Percentiles rank a stretch among this genome's conserved stretches.
Conservation (phyloP, 2,888 invertebrate genomes). For the Platerodrilus igneus region DNA sequence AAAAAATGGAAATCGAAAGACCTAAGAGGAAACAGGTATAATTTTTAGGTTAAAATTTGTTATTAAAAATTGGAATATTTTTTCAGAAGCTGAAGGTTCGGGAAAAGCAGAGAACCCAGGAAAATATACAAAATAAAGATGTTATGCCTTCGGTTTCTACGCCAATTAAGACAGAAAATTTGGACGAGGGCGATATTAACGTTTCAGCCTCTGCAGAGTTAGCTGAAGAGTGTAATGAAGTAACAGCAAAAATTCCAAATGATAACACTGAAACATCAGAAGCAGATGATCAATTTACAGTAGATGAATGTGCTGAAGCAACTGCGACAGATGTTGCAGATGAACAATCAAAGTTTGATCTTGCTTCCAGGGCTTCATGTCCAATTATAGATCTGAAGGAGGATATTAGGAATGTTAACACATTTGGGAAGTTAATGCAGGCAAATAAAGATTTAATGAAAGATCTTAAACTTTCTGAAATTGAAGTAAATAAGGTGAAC, state of each 20-base stretch:
- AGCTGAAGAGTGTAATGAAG: slow-evolving; percentile 10
- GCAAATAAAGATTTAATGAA: slow-evolving; percentile 13
- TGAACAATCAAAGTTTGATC: no score
- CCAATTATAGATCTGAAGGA: no score
- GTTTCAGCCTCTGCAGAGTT: slow-evolving; percentile 13
- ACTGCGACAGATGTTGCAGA: no score
- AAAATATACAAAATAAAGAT: no score
- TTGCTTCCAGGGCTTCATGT: no score
- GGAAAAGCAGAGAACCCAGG: no score
- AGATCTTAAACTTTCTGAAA: slow-evolving; percentile 10
- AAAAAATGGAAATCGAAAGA: no score
- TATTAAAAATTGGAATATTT: no score
- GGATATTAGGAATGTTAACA: not conserved
- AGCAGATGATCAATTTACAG: not conserved
- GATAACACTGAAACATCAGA: not conserved
- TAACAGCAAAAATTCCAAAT: not conserved
- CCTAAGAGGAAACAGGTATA: no score
- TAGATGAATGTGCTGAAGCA: not conserved
- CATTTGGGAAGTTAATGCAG: slow-evolving; percentile 6
- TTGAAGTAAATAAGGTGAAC: slow-evolving; percentile 6
- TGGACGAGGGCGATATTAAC: not conserved
- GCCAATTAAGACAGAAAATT: slow-evolving; percentile 16
- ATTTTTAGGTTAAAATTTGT: no score
- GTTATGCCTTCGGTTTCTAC: no score
- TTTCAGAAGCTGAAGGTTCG: no score